Conservation (phyloP, 1,140 invertebrate species). For the Ips typographus region DNA sequence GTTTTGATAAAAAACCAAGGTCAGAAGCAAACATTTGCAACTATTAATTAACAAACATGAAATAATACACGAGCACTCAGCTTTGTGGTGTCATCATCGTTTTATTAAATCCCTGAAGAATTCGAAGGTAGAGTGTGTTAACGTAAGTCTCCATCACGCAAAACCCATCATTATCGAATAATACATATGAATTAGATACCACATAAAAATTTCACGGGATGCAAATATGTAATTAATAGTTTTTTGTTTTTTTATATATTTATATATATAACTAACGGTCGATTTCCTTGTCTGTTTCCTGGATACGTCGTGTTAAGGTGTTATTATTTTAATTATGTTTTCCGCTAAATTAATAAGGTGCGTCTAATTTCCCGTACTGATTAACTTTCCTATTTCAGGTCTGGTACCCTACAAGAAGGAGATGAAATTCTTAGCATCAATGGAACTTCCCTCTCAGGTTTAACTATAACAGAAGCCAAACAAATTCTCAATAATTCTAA, state of each 20-base stretch:
- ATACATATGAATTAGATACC: not conserved
- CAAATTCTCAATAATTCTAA: constrained; percentile 63
- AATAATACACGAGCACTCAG: too few relatives aligned
- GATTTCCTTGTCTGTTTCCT: constrained; percentile 6
- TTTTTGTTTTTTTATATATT: not conserved
- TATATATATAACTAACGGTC: constrained; percentile 7
- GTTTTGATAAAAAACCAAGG: too few relatives aligned
- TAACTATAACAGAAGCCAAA: constrained; percentile 75
- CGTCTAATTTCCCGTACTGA: not conserved
- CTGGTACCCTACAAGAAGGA: constrained; percentile 69
- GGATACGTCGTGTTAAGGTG: not conserved
- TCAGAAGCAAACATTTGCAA: too few relatives aligned
- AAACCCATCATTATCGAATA: constrained; percentile 9
- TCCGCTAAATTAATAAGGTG: not conserved
- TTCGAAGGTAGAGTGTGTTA: not conserved
- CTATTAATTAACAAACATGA: too few relatives aligned
- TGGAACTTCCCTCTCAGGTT: constrained; percentile 69
- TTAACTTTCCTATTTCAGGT: not conserved
- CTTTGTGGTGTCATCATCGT: not conserved
- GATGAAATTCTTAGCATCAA: constrained; percentile 86
- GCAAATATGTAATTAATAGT: constrained; percentile 8
- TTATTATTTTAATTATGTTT: too few relatives aligned
- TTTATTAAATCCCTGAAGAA: constrained; percentile 2
- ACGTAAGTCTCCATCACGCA: constrained; percentile 10
- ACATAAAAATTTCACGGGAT: not conserved